A percentile compares a stretch with the other conserved stretches of the same genome.
Evolutionary conservation across 2,113 vertebrate genomes (phyloP).

Genomic region (Leucoraja erinaceus): DNA sequence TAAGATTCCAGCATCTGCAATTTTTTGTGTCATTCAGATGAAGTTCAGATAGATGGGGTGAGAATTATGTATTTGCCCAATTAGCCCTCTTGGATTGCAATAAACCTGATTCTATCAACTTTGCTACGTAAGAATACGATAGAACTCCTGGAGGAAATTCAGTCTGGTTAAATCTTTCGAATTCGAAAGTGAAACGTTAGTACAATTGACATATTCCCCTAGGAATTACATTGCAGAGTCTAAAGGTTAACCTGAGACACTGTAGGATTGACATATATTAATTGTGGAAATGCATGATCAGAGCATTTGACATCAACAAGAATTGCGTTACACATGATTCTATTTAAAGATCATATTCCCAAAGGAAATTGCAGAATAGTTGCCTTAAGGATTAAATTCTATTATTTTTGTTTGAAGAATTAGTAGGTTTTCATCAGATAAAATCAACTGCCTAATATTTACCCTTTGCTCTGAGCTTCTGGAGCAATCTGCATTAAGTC

Average conservation of each 20-base stretch:
- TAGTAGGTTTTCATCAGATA: not conserved
- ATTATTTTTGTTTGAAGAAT: not conserved
- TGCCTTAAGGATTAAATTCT: not conserved
- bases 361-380: not conserved
- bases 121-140: not conserved
- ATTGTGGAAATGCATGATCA: not conserved
- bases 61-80: too few species aligned
- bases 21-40: too few species aligned
- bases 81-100: not conserved
- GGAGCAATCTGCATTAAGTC: not conserved
- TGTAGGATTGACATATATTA: not conserved
- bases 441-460: conserved; percentile 4
- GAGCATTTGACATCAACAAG: conserved; percentile 8
- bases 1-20: too few species aligned
- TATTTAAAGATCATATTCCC: not conserved
- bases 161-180: not conserved
- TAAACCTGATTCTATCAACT: not conserved
- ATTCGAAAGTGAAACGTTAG: not conserved
- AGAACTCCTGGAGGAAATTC: not conserved
- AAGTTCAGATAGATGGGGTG: not conserved
- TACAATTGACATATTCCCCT: not conserved
- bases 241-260: not conserved
- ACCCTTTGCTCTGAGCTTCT: not conserved
- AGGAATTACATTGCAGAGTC: not conserved
- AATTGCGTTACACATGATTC: not conserved